Evolutionary conservation across 2,888 invertebrate species (phyloP).

Genomic region (Rotaria socialis): DNA sequence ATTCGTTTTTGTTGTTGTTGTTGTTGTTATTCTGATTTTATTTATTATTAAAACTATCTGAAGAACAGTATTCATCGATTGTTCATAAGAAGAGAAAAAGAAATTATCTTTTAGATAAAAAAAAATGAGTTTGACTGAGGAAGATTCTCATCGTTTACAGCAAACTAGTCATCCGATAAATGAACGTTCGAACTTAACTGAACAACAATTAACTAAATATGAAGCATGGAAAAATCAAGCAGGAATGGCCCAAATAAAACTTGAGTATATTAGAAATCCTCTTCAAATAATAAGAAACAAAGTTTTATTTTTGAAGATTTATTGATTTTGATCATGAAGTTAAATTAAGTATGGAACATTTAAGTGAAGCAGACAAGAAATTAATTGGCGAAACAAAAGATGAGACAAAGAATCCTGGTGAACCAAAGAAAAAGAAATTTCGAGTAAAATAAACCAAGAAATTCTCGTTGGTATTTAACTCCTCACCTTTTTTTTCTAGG

Average conservation of each 20-base stretch:
- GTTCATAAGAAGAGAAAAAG: background rate
- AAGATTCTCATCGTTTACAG: background rate
- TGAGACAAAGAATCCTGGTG: background rate
- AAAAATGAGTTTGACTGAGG: background rate
- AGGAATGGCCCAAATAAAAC: slow-evolving; percentile 17
- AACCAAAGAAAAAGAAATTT: slow-evolving; percentile 46
- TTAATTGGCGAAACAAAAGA: background rate
- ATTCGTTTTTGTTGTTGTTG: background rate
- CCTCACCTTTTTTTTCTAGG: slow-evolving; percentile 33
- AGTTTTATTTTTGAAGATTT: too few species aligned
- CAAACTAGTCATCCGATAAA: background rate
- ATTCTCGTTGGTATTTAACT: too few species aligned
- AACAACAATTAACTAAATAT: background rate
- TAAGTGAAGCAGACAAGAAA: slow-evolving; percentile 41
- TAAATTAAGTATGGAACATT: background rate
- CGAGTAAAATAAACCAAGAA: too few species aligned
- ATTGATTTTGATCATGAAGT: slow-evolving; percentile 33
- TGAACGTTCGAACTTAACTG: background rate
- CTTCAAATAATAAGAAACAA: too few species aligned
- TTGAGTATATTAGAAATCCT: slow-evolving; percentile 4
- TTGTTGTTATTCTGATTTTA: background rate
- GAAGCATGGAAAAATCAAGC: slow-evolving; percentile 9
- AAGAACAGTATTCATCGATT: too few species aligned
- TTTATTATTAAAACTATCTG: background rate
- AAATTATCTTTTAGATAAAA: background rate